phyloP scores from a whole-genome alignment of 2,113 vertebrate species.

The Scortum barcoo region DNA sequence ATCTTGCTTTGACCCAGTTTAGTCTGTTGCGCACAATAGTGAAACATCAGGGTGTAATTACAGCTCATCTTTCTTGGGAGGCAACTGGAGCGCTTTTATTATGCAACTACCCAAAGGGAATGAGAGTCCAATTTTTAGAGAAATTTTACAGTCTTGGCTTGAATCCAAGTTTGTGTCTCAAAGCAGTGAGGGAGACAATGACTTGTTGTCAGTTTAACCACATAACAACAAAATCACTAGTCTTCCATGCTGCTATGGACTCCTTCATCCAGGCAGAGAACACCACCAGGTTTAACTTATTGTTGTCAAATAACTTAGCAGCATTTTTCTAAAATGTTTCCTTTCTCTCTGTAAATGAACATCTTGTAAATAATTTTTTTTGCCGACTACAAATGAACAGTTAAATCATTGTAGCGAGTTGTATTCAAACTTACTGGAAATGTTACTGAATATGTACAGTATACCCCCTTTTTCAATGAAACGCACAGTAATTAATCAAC shows the following conservation, averaged over 20 bases:
- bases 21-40: neutral
- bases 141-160: neutral
- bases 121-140: neutral
- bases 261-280: neutral
- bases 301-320: neutral
- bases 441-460: neutral
- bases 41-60: neutral
- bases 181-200: slow-evolving; percentile 82
- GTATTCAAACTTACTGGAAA: neutral
- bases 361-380: neutral
- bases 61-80: neutral
- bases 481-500: neutral
- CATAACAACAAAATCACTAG: slow-evolving; percentile 90
- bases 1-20: slow-evolving; percentile 2
- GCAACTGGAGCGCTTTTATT: neutral
- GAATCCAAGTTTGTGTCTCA: slow-evolving; percentile 58
- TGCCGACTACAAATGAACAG: neutral
- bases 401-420: neutral
- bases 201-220: slow-evolving; percentile 80
- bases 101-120: neutral
- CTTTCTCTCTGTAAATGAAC: neutral
- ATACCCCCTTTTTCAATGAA: neutral
- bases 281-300: neutral
- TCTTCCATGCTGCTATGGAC: slow-evolving; percentile 84
- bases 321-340: neutral